These are phyloP conservation scores for Collichthys lucidus DNA, from an alignment of 2,113 vertebrate genomes.

Conservation along the genomic window DNA sequence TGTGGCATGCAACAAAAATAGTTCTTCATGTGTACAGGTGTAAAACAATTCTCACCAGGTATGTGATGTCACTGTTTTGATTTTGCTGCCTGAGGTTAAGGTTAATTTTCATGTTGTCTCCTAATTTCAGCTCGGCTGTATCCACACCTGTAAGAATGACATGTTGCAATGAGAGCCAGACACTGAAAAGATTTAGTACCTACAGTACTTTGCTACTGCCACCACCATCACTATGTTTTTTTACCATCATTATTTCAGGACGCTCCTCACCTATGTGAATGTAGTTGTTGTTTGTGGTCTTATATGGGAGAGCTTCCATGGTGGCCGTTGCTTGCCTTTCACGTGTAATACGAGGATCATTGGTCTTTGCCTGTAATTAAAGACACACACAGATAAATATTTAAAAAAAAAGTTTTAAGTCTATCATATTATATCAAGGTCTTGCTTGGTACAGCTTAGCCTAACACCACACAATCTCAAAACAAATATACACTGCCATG, in stretches of 20 bases:
- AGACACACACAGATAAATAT: too few relatives aligned
- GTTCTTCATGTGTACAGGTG: background rate
- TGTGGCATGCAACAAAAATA: background rate
- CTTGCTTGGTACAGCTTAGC: background rate
- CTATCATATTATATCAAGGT: too few relatives aligned
- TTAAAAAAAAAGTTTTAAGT: background rate
- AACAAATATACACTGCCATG: background rate
- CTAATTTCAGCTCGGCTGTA: constrained; percentile 22
- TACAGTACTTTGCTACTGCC: too few relatives aligned
- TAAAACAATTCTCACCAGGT: constrained; percentile 75
- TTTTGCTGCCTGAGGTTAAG: constrained; percentile 24
- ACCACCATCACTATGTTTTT: too few relatives aligned
- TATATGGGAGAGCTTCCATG: constrained; percentile 67
- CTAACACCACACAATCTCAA: background rate
- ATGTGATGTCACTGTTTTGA: constrained; percentile 72
- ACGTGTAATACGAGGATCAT: background rate
- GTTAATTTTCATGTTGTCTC: constrained; percentile 68
- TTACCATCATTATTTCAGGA: background rate
- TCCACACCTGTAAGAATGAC: constrained; percentile 47
- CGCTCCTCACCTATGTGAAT: constrained; percentile 77
- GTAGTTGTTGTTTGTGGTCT: constrained; percentile 68
- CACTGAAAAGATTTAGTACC: background rate
- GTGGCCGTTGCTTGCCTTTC: constrained; percentile 70
- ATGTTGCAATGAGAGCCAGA: background rate
- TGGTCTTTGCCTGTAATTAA: constrained; percentile 80